These are phyloP conservation scores for Nomada hirtipes DNA, from an alignment of 2,888 invertebrate genomes.

Conservation along the genomic window DNA sequence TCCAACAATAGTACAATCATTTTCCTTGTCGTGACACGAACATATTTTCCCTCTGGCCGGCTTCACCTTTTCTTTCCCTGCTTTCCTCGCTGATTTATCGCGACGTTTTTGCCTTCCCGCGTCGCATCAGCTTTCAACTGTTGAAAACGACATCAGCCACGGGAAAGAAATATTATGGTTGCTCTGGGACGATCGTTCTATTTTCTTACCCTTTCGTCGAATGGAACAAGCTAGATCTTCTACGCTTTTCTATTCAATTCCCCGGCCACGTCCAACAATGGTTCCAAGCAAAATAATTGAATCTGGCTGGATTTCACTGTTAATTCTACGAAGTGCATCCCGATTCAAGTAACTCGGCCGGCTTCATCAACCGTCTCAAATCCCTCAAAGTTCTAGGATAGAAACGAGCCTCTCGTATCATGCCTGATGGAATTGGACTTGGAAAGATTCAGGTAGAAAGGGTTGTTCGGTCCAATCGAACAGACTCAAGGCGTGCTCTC, in stretches of 20 bases:
- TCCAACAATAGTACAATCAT: conserved; percentile 42
- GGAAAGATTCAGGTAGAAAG: conserved; percentile 38
- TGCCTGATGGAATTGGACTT: conserved; percentile 34
- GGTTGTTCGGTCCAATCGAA: conserved; percentile 48
- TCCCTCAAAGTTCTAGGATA: conserved; percentile 12
- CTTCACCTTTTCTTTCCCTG: conserved; percentile 44
- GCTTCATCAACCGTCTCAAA: not conserved
- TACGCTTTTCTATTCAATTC: not conserved
- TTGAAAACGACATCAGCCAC: not conserved
- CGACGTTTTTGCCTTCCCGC: conserved; percentile 31
- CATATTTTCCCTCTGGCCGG: conserved; percentile 35
- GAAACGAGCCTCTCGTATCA: conserved; percentile 11
- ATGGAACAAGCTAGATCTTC: not conserved
- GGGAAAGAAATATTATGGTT: conserved; percentile 15
- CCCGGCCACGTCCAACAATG: not conserved
- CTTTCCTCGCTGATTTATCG: conserved; percentile 49
- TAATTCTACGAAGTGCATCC: conserved; percentile 3
- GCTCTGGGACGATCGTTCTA: not conserved
- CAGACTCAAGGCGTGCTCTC: conserved; percentile 20
- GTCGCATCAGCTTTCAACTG: conserved; percentile 11
- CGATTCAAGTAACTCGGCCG: not conserved
- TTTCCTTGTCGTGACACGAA: conserved; percentile 28
- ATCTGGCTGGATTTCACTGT: conserved; percentile 20
- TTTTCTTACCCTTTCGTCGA: not conserved
- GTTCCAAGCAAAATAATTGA: conserved; percentile 4